Conservation (phyloP, 2,113 vertebrate species). For the Tor tambroides region DNA sequence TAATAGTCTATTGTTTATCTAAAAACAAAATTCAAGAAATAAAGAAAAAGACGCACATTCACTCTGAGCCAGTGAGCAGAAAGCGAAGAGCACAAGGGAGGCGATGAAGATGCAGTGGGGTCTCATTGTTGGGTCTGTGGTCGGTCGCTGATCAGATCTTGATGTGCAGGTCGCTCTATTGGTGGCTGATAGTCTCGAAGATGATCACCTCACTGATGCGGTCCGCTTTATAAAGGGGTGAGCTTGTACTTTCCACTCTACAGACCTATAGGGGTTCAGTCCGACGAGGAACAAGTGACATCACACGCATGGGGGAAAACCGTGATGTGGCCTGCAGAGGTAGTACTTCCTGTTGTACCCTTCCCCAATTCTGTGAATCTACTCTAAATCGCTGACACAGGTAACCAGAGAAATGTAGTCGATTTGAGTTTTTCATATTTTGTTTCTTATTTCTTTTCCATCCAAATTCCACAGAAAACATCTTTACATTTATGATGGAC, state of each 20-base stretch:
- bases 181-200: not conserved
- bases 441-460: not conserved
- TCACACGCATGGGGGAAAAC: slow-evolving; percentile 7
- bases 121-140: slow-evolving; percentile 5
- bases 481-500: not conserved
- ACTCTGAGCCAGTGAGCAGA: slow-evolving; percentile 25
- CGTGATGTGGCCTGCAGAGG: slow-evolving; percentile 28
- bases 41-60: slow-evolving; percentile 24
- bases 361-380: slow-evolving; percentile 15
- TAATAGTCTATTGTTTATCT: not conserved
- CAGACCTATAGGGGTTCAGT: slow-evolving; percentile 2
- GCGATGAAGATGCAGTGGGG: not conserved
- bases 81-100: slow-evolving; percentile 25
- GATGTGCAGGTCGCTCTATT: too few relatives aligned
- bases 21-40: not conserved
- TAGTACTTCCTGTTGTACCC: slow-evolving; percentile 36
- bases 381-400: not conserved
- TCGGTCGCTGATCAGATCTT: not conserved
- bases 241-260: not conserved
- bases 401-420: not conserved
- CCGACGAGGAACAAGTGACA: slow-evolving; percentile 5
- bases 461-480: not conserved
- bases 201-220: not conserved
- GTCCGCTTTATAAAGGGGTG: not conserved
- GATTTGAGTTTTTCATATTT: not conserved